Evolutionary conservation across 2,113 vertebrate species (phyloP).

Genomic region (Enhydra lutris): DNA sequence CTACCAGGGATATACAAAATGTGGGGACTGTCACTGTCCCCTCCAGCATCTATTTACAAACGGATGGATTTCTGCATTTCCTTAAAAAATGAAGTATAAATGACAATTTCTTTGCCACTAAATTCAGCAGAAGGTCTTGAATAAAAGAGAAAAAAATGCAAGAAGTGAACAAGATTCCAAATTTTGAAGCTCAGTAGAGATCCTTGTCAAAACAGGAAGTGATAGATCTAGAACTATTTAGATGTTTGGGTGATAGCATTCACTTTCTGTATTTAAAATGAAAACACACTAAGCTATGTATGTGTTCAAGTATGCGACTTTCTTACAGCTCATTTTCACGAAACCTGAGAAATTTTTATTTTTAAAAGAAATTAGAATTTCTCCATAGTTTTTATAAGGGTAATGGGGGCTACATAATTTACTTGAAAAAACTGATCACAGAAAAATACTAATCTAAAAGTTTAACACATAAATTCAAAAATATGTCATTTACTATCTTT

Average conservation of each 20-base stretch:
- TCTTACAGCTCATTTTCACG: not conserved
- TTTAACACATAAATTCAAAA: conserved; percentile 31
- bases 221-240: not conserved
- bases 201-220: not conserved
- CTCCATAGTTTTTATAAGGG: not conserved
- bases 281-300: not conserved
- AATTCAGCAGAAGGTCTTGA: not conserved
- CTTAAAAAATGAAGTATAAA: not conserved
- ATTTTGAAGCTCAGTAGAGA: not conserved
- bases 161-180: not conserved
- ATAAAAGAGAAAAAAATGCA: not conserved
- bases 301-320: not conserved
- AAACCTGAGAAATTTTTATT: not conserved
- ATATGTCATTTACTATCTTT: conserved; percentile 6
- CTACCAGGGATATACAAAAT: not conserved
- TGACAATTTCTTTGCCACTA: not conserved
- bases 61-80: not conserved
- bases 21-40: not conserved
- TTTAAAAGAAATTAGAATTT: conserved; percentile 8
- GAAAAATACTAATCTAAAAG: not conserved
- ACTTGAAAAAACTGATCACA: not conserved
- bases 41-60: not conserved
- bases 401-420: not conserved
- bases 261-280: conserved; percentile 44
- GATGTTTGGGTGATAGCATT: not conserved